Evolutionary conservation across 2,797 vertebrate species (phyloP).

Genomic region (Chaetophractus vellerosus): DNA sequence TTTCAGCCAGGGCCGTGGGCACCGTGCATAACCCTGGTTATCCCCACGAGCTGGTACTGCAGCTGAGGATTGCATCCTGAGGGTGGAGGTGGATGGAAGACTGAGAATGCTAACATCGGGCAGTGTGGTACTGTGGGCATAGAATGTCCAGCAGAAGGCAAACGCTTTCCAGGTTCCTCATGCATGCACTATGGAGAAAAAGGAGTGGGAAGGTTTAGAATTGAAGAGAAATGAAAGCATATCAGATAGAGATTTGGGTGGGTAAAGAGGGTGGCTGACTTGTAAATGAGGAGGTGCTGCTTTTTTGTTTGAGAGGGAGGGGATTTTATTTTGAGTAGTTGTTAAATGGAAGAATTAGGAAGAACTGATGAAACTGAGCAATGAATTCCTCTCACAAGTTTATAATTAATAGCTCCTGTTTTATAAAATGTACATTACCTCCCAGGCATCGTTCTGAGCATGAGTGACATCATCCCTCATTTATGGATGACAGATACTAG

Average conservation of each 20-base stretch:
- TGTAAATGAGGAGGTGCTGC: background rate
- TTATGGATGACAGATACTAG: background rate
- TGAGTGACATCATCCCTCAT: background rate
- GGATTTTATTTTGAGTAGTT: background rate
- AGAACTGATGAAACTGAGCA: constrained; percentile 42
- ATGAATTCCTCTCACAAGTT: background rate
- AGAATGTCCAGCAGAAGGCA: background rate
- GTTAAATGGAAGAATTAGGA: constrained; percentile 43
- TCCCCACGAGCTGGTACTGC: background rate
- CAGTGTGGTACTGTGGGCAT: no score
- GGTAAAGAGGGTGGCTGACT: background rate
- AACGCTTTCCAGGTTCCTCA: background rate
- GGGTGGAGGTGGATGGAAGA: background rate
- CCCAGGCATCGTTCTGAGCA: background rate
- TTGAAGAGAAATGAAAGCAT: background rate
- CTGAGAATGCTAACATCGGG: background rate
- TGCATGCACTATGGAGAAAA: background rate
- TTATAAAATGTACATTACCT: background rate
- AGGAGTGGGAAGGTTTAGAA: background rate
- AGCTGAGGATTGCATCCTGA: background rate
- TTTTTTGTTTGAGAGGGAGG: constrained; percentile 24
- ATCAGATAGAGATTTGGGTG: background rate
- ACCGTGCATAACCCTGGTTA: background rate
- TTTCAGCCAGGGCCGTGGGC: background rate
- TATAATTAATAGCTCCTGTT: constrained; percentile 21